Percentiles rank a stretch among this genome's conserved stretches.
Conservation (phyloP, 35 echinoderm and acorn worm genomes). For the Ophiothrix spiculata region DNA sequence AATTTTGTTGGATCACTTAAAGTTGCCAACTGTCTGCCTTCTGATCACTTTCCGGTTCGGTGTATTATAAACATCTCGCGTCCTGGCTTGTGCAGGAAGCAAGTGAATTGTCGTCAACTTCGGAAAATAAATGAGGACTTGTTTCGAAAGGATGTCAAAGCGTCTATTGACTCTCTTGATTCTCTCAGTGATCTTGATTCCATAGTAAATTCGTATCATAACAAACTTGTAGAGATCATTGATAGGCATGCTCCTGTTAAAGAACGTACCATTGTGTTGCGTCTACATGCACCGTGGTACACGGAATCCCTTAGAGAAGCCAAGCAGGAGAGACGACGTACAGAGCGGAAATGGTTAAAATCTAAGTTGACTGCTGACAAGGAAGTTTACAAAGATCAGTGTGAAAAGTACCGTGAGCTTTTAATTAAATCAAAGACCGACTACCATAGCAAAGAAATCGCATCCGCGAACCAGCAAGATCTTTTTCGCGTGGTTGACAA, state of each 20-base stretch:
- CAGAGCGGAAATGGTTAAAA: not conserved
- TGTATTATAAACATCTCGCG: slow-evolving; percentile 21
- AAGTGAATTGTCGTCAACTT: not conserved
- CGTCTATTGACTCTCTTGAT: not conserved
- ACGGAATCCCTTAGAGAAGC: slow-evolving; percentile 18
- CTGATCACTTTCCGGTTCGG: slow-evolving; percentile 20
- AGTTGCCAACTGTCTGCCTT: not conserved
- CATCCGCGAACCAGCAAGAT: not conserved
- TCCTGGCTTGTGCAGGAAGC: slow-evolving; percentile 21
- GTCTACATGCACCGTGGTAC: slow-evolving; percentile 44
- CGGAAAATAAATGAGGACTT: not conserved
- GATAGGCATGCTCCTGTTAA: slow-evolving; percentile 27
- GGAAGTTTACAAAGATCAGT: slow-evolving; percentile 17
- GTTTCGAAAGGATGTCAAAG: not conserved
- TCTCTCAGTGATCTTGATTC: not conserved
- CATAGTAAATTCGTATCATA: not conserved
- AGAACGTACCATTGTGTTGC: not conserved
- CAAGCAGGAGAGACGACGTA: slow-evolving; percentile 12
- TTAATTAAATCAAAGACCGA: slow-evolving; percentile 5
- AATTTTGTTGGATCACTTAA: not conserved
- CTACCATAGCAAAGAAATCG: slow-evolving; percentile 2
- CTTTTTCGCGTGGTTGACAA: slow-evolving; percentile 23
- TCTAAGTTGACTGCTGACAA: slow-evolving; percentile 32
- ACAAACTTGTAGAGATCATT: not conserved
- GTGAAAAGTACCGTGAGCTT: slow-evolving; percentile 11